Base-by-base conservation (phyloP, 92 coral and sea anemone species). In the Epizoanthus scotinus region DNA sequence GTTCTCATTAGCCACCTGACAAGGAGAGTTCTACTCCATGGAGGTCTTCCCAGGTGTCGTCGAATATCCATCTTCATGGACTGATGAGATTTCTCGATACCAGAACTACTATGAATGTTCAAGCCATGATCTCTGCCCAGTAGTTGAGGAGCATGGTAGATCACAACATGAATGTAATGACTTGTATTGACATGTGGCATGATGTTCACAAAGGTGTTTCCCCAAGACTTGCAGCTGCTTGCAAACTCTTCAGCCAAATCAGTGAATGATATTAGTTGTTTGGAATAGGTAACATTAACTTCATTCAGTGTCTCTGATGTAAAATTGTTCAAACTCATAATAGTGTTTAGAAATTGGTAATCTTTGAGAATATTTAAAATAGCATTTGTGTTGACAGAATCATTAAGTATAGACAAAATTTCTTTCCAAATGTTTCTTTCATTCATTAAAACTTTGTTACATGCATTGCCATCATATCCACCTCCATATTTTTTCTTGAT, bases 21-120 rank as follows among this genome's bases (percentile, higher is more conserved):
- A 63, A n/a, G 69, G 40, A 63, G 69, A 0, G 69, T 27, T 63
- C 69, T 63, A 20, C 40, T 64, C 69, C 14, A 64, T 8, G 69
- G 69, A 12, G 12, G n/a, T 64, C 38, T 1, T 64, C 69, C 69
- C 7, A n/a, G 17, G 69, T 64, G 8, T 8, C 69, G 17, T 14
- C 47, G 69, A 64, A 64, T 64, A 25, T 64, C 69, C 47, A 64
- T 26, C 69, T 64, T 64, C 69, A 64, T 64, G 40, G 69, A 10
- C 28, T 64, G 69, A 5, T 64, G 40, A 28, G 40, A 64, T 14
- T n/a, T 21, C 69, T 64, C 17, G 28, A 64, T 64, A 14, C 69
- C 69, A 10, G 69, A 64, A 18, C 69, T 64, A 44, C 69, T 64
- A 25, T 64, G 69, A 44, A 63, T 63, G 28, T 63, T 63, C 28